These are phyloP conservation scores for Phyllotis vaccarum DNA, from an alignment of 2,797 vertebrate genomes.

Conservation along the genomic window DNA sequence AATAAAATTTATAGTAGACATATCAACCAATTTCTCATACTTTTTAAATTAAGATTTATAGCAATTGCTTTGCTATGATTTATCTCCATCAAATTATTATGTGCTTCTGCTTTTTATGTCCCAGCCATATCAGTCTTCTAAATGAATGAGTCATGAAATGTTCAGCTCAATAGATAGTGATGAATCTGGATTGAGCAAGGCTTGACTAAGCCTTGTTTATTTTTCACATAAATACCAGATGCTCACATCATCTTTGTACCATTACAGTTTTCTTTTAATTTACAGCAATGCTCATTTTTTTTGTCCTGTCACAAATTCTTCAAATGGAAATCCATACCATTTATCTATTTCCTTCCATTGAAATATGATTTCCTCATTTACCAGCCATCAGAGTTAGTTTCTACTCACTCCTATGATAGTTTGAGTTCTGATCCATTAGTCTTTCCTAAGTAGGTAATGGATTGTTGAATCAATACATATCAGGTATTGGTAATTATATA, in stretches of 20 bases:
- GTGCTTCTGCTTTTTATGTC: neutral
- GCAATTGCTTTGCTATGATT: too few relatives aligned
- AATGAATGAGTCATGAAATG: slow-evolving; percentile 40
- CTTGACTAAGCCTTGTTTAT: neutral
- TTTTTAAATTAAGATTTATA: neutral
- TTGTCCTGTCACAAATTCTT: neutral
- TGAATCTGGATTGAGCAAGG: slow-evolving; percentile 19
- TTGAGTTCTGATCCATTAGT: slow-evolving; percentile 9
- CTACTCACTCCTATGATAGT: neutral
- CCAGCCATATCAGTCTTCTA: neutral
- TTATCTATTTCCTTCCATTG: neutral
- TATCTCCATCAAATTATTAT: neutral
- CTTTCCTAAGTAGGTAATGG: neutral
- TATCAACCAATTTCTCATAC: neutral
- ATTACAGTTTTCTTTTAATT: neutral
- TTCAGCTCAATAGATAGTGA: slow-evolving; percentile 19
- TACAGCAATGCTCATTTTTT: neutral
- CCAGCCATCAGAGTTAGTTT: neutral
- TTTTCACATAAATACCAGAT: neutral
- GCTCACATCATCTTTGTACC: neutral
- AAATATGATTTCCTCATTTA: neutral
- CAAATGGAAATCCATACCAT: neutral
- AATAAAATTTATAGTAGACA: slow-evolving; percentile 18
- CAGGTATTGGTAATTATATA: neutral
- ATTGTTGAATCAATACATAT: neutral